Percentiles rank a stretch among this genome's conserved stretches.
Evolutionary conservation across 2,888 invertebrate species (phyloP).

Genomic region (Hirtodrosophila cameraria): DNA sequence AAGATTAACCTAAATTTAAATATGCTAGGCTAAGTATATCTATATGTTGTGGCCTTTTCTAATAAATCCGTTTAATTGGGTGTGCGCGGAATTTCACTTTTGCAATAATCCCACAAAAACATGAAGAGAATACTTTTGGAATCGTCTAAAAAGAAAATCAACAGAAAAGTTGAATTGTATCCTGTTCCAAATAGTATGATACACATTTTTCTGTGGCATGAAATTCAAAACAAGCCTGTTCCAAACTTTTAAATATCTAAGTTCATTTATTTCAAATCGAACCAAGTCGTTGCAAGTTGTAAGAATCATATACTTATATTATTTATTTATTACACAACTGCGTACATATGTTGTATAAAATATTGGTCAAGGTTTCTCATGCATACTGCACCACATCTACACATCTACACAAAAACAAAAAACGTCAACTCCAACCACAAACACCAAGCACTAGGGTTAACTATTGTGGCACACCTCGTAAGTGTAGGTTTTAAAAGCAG

Average conservation of each 20-base stretch:
- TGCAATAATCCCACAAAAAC: too few relatives aligned
- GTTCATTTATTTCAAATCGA: slow-evolving; percentile 1
- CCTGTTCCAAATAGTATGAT: too few relatives aligned
- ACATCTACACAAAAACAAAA: slow-evolving; percentile 5
- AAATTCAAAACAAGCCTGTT: too few relatives aligned
- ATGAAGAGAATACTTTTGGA: too few relatives aligned
- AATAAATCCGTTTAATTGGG: too few relatives aligned
- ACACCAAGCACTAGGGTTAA: slow-evolving; percentile 60
- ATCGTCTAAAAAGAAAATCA: too few relatives aligned
- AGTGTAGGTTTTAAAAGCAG: slow-evolving; percentile 36
- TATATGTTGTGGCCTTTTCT: slow-evolving; percentile 52
- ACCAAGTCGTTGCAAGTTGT: slow-evolving; percentile 55
- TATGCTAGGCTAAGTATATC: slow-evolving; percentile 29
- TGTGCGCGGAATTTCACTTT: too few relatives aligned
- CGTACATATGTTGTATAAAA: background rate
- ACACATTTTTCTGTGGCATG: too few relatives aligned
- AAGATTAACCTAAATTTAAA: slow-evolving; percentile 16
- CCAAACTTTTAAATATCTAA: too few relatives aligned
- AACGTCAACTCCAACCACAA: slow-evolving; percentile 16
- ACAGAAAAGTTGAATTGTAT: too few relatives aligned
- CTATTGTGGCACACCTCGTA: slow-evolving; percentile 59
- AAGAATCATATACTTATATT: slow-evolving; percentile 3
- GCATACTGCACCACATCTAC: slow-evolving; percentile 22
- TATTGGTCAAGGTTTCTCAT: slow-evolving; percentile 42
- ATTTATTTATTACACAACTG: slow-evolving; percentile 7